These are phyloP conservation scores for Nerophis lumbriciformis DNA, from an alignment of 2,113 vertebrate genomes.

Conservation along the genomic window DNA sequence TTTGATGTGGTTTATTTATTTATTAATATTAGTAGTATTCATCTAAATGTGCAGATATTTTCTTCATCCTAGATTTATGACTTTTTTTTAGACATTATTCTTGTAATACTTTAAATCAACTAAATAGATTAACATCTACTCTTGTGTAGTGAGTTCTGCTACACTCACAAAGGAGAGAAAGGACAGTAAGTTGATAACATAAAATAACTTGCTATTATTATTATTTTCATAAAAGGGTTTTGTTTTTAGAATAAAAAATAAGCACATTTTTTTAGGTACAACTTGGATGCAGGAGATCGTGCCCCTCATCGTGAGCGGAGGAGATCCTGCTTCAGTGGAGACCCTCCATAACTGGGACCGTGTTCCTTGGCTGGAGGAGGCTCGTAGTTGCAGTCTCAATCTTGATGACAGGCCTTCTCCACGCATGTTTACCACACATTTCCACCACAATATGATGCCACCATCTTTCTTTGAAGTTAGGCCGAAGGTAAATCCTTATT, in stretches of 20 bases:
- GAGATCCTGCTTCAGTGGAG: constrained; percentile 60
- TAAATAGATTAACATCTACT: no score
- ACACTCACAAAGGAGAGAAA: no score
- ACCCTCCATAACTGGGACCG: constrained; percentile 67
- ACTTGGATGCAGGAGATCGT: constrained; percentile 75
- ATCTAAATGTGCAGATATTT: no score
- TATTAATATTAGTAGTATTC: no score
- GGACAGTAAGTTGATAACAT: no score
- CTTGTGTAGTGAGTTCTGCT: no score
- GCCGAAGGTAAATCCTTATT: constrained; percentile 58
- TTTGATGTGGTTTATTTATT: no score
- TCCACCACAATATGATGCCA: constrained; percentile 63
- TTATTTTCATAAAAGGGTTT: no score
- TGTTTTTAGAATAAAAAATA: neutral
- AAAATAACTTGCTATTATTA: no score
- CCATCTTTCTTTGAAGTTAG: constrained; percentile 61
- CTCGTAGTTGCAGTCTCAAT: constrained; percentile 21
- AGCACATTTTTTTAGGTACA: constrained; percentile 49
- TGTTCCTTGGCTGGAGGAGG: constrained; percentile 70
- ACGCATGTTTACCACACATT: constrained; percentile 63
- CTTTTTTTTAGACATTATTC: no score
- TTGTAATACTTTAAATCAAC: no score
- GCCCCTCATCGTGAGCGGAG: constrained; percentile 62
- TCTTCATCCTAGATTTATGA: no score
- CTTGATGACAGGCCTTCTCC: constrained; percentile 66